Base-by-base conservation (phyloP, 1,140 invertebrate genomes). In the Conopomorpha cramerella region DNA sequence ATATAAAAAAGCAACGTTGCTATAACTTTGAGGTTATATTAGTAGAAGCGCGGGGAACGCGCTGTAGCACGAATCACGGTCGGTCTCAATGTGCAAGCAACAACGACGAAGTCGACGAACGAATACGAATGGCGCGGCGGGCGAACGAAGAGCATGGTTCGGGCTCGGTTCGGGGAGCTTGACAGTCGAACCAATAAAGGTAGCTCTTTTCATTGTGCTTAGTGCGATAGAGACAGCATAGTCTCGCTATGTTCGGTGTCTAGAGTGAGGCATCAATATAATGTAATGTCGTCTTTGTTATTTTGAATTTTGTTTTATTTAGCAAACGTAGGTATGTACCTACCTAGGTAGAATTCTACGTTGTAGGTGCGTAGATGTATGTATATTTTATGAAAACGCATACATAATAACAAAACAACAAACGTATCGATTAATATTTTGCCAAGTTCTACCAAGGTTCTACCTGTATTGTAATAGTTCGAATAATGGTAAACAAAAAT, bases 71-170 rank as follows among this genome's bases (percentile, higher is more conserved):
- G 68, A 60, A 66, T 65, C 70, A 57, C 64, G 64, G 62, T 71
- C 67, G 56, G 66, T 68, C 65, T 68, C 65, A 67, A 67, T 70
- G 65, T 76, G 71, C 71, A 70, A 72, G 63, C 64, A 72, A 60
- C 62, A 41, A 46, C 41, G 45, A 27, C 49, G 57, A 55, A 28
- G 43, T 29, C 47, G 36, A 63, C 36, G 45, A 13, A 56, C 67
- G 28, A 43, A 38, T 17, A 28, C 35, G 29, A 31, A 45, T 38
- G 28, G 23, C 34, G 30, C 10, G 11, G 11, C 50, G 45, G 46
- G 33, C 6, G 8, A 28, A 39, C 39, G 29, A 41, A 48, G 27
- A 27, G 43, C n/a, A n/a, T n/a, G n/a, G n/a, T n/a, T n/a, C n/a
- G n/a, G n/a, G n/a, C n/a, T n/a, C n/a, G n/a, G n/a, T n/a, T n/a